Conservation (phyloP, 1,140 invertebrate genomes). For the Aphelenchoides besseyi region DNA sequence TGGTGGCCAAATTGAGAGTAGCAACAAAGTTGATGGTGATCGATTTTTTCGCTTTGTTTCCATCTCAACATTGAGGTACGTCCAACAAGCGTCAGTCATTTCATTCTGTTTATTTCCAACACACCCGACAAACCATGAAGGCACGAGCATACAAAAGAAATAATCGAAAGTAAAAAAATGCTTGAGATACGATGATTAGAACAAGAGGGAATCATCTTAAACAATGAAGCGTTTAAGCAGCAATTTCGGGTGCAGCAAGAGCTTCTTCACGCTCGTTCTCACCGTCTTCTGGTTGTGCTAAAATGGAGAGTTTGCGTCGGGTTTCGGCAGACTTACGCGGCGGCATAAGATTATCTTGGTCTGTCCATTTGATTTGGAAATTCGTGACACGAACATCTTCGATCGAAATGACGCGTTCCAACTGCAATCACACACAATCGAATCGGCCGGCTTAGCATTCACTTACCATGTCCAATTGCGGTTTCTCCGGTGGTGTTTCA, state of each 20-base stretch:
- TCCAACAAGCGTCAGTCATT: too few relatives aligned
- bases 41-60: too few relatives aligned
- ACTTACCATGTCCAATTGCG: constrained; percentile 83
- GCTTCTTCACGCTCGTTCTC: neutral
- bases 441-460: neutral
- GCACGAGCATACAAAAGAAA: neutral
- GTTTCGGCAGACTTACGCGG: neutral
- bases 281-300: neutral
- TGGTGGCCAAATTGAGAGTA: too few relatives aligned
- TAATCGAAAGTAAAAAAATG: neutral
- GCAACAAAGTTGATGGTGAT: too few relatives aligned
- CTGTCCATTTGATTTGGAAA: constrained; percentile 25
- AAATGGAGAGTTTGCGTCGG: neutral
- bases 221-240: too few relatives aligned
- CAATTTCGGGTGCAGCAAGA: too few relatives aligned
- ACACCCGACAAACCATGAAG: neutral
- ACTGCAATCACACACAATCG: neutral
- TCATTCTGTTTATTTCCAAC: neutral
- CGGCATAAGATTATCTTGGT: constrained; percentile 2
- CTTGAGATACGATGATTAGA: too few relatives aligned
- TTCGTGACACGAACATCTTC: constrained; percentile 23
- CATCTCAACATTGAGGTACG: too few relatives aligned
- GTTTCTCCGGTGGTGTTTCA: constrained; percentile 85
- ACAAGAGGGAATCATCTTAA: too few relatives aligned
- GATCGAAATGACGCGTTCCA: constrained; percentile 3